A percentile compares a stretch with the other conserved stretches of the same genome.
Evolutionary conservation across 2,888 invertebrate genomes (phyloP).

Genomic region (Phyto melanocephala): DNA sequence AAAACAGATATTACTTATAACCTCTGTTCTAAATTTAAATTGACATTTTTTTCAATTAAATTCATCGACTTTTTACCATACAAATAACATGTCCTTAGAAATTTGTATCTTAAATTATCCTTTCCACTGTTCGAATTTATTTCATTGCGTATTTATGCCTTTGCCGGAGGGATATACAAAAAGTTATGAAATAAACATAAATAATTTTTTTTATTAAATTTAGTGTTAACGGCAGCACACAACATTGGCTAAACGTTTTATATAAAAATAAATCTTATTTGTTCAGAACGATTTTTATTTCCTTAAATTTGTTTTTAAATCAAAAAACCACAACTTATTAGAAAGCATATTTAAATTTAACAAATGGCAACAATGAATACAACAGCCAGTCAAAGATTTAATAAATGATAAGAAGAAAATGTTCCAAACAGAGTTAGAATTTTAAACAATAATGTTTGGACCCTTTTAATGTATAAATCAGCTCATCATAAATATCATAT

Average conservation of each 20-base stretch:
- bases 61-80: no score
- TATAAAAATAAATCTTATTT: neutral
- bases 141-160: neutral
- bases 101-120: no score
- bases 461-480: no score
- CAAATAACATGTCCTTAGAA: no score
- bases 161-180: neutral
- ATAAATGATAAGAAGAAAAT: no score
- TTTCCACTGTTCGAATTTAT: neutral
- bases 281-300: neutral
- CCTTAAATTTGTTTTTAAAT: neutral
- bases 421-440: no score
- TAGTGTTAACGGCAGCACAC: conserved; percentile 5
- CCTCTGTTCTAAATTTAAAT: no score
- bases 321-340: conserved; percentile 11
- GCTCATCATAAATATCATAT: no score
- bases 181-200: conserved; percentile 3
- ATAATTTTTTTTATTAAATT: conserved; percentile 26
- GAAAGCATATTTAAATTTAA: neutral
- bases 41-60: no score
- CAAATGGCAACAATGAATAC: neutral
- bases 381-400: neutral
- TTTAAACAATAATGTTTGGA: no score
- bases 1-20: no score
- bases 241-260: neutral